Conservation (phyloP, 2,888 invertebrate genomes). For the Pegoplata infirma region DNA sequence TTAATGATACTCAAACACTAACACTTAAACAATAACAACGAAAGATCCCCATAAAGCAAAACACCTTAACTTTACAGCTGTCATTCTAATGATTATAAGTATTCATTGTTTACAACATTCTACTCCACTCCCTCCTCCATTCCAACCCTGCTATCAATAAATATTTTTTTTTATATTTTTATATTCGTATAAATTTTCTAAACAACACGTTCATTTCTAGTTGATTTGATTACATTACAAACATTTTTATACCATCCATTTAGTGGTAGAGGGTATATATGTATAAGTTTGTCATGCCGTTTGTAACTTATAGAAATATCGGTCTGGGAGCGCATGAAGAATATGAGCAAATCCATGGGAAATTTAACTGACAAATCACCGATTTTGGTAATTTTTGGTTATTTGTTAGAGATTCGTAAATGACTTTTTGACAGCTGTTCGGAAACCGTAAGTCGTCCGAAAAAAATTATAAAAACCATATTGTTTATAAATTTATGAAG, state of each 20-base stretch:
- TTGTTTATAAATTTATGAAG: no score
- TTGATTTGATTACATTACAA: constrained; percentile 23
- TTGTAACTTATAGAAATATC: no score
- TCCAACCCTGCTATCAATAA: neutral
- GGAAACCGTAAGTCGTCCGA: no score
- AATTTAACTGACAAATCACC: no score
- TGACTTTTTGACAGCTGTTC: no score
- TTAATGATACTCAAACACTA: no score
- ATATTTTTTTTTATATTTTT: neutral
- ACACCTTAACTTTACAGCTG: constrained; percentile 5
- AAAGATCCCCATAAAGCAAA: neutral
- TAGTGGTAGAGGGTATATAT: neutral
- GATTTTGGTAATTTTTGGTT: no score
- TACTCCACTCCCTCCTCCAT: neutral
- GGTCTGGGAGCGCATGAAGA: no score
- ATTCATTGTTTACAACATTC: neutral
- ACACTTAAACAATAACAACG: neutral
- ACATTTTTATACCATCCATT: neutral
- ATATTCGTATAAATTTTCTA: neutral
- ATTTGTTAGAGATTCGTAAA: no score
- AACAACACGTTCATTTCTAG: constrained; percentile 29
- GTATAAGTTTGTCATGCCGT: no score
- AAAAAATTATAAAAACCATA: no score
- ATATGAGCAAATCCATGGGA: no score
- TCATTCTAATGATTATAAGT: neutral